phyloP scores from a whole-genome alignment of 2,797 vertebrate genomes.

The Liparis tanakae region DNA sequence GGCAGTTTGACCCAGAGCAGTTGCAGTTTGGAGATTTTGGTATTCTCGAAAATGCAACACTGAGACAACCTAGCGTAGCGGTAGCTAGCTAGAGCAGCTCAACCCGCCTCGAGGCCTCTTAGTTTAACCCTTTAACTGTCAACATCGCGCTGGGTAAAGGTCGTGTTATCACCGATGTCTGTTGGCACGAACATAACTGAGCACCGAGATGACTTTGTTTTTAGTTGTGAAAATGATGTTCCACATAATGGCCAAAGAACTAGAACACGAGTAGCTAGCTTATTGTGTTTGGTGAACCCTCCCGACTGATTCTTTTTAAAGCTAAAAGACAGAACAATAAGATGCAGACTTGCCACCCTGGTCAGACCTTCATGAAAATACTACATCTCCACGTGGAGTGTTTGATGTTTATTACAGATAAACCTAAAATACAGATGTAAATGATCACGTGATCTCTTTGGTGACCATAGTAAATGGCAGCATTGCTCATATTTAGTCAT shows the following conservation, averaged over 20 bases:
- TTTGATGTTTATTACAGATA: neutral
- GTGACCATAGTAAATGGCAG: neutral
- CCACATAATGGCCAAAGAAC: neutral
- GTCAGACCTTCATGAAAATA: too few species aligned
- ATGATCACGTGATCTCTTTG: neutral
- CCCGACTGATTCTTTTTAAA: neutral
- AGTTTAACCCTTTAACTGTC: neutral
- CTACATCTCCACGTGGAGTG: too few species aligned
- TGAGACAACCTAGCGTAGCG: too few species aligned
- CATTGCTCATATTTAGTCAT: neutral
- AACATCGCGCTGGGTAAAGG: neutral
- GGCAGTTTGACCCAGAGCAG: neutral
- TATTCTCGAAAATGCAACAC: neutral
- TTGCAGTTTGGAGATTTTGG: neutral
- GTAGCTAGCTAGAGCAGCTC: neutral
- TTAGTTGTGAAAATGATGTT: neutral
- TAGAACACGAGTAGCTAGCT: neutral
- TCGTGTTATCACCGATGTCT: neutral
- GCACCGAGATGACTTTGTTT: neutral
- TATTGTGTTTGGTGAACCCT: neutral
- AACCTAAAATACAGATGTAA: neutral
- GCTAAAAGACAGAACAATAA: too few species aligned
- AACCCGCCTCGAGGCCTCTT: neutral
- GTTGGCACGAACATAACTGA: neutral
- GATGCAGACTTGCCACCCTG: too few species aligned